Evolutionary conservation across 2,113 vertebrate species (phyloP).

Genomic region (cattle (Bos taurus)): DNA sequence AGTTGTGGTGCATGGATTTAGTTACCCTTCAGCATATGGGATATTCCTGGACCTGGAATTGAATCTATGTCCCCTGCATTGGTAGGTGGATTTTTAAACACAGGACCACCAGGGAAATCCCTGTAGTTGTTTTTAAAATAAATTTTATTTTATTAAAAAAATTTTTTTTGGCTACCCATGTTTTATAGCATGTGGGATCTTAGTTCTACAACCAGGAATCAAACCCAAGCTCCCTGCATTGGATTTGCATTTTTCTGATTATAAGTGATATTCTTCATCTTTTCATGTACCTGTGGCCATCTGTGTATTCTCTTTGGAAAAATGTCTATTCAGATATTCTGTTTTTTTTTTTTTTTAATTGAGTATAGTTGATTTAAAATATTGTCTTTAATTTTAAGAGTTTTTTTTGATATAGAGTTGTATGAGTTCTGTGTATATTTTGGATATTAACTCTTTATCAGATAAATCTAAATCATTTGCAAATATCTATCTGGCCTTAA

Average conservation of each 20-base stretch:
- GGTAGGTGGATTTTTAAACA: not conserved
- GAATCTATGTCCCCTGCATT: not conserved
- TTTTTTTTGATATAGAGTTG: not conserved
- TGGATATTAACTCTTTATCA: not conserved
- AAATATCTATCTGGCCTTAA: not conserved
- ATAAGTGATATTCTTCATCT: not conserved
- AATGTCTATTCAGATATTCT: not conserved
- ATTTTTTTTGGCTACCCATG: not conserved
- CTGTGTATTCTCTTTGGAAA: not conserved
- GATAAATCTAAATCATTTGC: not conserved
- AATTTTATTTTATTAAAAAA: too few relatives aligned
- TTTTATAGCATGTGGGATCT: not conserved
- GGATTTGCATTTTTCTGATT: not conserved
- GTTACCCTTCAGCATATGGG: not conserved
- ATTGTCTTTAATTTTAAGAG: not conserved
- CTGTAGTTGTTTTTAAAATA: not conserved
- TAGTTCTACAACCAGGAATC: not conserved
- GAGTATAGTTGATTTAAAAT: not conserved
- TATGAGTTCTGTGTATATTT: not conserved
- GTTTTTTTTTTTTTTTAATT: not conserved
- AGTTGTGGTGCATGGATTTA: not conserved
- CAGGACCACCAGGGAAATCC: not conserved
- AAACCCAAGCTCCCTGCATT: not conserved
- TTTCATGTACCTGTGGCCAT: not conserved
- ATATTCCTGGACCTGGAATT: not conserved